These are phyloP conservation scores for Pipistrellus pygmaeus DNA, from an alignment of 2,797 vertebrate genomes.

Conservation along the genomic window DNA sequence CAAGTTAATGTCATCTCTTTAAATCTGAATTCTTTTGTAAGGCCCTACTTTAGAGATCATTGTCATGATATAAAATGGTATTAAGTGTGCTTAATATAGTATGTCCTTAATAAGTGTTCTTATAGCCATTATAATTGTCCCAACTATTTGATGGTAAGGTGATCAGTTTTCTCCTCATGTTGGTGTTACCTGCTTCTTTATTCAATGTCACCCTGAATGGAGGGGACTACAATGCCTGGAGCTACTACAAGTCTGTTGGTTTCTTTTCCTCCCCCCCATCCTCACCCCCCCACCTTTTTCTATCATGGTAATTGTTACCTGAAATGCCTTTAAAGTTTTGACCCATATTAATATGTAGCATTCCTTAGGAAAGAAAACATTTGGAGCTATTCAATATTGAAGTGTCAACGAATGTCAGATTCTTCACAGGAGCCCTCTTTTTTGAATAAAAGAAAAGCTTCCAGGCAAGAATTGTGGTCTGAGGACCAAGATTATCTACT, in stretches of 20 bases:
- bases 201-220: background rate
- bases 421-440: slow-evolving; percentile 17
- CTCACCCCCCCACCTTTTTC: background rate
- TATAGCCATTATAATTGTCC: background rate
- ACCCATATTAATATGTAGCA: background rate
- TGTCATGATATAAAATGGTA: background rate
- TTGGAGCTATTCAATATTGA: background rate
- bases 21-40: background rate
- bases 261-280: background rate
- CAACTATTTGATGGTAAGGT: background rate
- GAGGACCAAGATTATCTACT: background rate
- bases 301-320: background rate
- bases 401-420: background rate
- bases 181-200: background rate
- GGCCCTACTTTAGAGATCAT: background rate
- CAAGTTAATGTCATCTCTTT: background rate
- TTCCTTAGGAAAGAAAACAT: slow-evolving; percentile 29
- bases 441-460: background rate
- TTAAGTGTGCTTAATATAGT: background rate
- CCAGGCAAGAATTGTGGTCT: background rate
- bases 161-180: background rate
- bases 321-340: background rate
- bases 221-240: background rate
- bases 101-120: background rate
- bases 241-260: background rate